Evolutionary conservation across 2,888 invertebrate genomes (phyloP).

Genomic region (Cerastis leucographa): DNA sequence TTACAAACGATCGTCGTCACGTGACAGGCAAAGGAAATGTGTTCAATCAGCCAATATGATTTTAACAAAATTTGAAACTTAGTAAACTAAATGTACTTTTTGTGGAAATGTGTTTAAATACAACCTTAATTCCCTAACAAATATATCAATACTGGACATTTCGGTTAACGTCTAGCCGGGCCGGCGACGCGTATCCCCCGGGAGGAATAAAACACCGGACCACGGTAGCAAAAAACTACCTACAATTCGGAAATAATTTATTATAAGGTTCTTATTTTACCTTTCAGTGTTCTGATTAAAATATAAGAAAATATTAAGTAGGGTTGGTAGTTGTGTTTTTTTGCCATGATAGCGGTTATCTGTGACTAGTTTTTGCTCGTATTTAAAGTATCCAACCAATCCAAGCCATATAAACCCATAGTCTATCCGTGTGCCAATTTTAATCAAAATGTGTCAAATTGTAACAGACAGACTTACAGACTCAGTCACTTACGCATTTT

Average conservation of each 20-base stretch:
- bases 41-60: too few species aligned
- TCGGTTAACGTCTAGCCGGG: constrained; percentile 55
- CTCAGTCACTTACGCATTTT: background rate
- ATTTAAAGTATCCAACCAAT: background rate
- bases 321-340: background rate
- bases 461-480: background rate
- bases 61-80: too few species aligned
- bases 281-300: background rate
- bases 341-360: background rate
- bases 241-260: constrained; percentile 35
- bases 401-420: background rate
- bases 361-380: background rate
- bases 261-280: constrained; percentile 16
- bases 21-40: too few species aligned
- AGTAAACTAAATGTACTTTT: too few species aligned
- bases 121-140: too few species aligned
- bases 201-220: constrained; percentile 36
- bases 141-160: constrained; percentile 66
- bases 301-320: background rate
- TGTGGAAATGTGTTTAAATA: background rate
- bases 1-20: too few species aligned
- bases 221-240: constrained; percentile 26
- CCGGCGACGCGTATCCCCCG: constrained; percentile 50
- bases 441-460: background rate
- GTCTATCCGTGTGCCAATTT: background rate